Conservation (phyloP, 2,113 vertebrate species). For the Alouatta palliata region DNA sequence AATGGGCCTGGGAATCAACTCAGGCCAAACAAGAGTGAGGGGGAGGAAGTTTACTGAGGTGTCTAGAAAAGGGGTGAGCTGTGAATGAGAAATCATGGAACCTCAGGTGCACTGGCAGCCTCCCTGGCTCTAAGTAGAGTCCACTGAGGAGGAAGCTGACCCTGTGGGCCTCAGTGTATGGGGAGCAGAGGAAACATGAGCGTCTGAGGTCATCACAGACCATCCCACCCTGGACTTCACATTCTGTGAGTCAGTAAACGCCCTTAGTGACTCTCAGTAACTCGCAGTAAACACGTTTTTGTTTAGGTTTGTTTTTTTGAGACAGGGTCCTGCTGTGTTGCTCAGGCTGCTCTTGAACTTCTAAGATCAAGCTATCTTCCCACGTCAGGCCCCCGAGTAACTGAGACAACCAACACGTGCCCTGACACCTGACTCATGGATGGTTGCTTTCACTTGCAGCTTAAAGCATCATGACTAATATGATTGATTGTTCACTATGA, state of each 20-base stretch:
- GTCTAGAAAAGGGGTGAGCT: background rate
- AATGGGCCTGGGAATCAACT: background rate
- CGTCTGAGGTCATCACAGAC: background rate
- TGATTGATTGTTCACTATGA: background rate
- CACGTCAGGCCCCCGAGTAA: background rate
- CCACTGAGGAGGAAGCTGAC: background rate
- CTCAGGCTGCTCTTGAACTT: background rate
- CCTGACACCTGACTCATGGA: background rate
- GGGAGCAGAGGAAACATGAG: no score
- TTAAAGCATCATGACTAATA: background rate
- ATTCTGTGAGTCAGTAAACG: background rate
- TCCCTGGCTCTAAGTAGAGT: background rate
- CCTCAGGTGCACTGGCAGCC: background rate
- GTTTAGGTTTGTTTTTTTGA: background rate
- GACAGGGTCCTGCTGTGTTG: background rate
- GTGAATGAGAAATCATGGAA: background rate
- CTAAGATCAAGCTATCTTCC: background rate
- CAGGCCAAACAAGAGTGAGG: background rate
- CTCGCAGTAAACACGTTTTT: no score
- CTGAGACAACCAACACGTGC: background rate
- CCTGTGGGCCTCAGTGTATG: rapidly evolving
- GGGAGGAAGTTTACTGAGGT: background rate
- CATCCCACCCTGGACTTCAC: background rate
- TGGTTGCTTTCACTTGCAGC: background rate
- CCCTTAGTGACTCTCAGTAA: no score